Evolutionary conservation across 2,888 invertebrate species (phyloP).

Genomic region (Atethmia centrago): DNA sequence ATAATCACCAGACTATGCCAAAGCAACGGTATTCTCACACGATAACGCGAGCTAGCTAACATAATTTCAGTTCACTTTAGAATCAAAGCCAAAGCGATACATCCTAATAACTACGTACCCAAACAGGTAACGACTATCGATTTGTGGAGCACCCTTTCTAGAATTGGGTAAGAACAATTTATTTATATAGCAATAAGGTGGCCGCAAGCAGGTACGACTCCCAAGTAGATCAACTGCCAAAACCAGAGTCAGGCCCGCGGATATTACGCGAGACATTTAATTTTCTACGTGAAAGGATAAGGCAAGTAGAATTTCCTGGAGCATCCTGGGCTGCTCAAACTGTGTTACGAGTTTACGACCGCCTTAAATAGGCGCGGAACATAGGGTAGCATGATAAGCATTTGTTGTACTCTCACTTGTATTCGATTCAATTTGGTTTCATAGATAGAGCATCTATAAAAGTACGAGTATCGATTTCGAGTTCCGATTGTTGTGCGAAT

Average conservation of each 20-base stretch:
- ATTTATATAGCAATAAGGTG: conserved; percentile 65
- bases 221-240: conserved; percentile 86
- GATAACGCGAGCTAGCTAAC: conserved; percentile 35
- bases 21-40: conserved; percentile 53
- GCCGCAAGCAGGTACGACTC: conserved; percentile 68
- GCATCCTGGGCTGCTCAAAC: conserved; percentile 82
- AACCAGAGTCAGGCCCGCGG: conserved; percentile 83
- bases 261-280: conserved; percentile 90
- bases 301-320: conserved; percentile 85
- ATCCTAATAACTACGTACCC: conserved; percentile 21
- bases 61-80: conserved; percentile 44
- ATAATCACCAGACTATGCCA: conserved; percentile 36
- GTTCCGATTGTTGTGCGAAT: conserved; percentile 39
- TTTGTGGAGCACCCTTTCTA: conserved; percentile 46
- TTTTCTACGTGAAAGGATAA: conserved; percentile 91
- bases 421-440: conserved; percentile 59
- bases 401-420: conserved; percentile 61
- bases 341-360: conserved; percentile 82
- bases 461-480: conserved; percentile 54
- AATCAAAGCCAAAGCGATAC: conserved; percentile 38
- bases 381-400: conserved; percentile 67
- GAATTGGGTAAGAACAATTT: conserved; percentile 63
- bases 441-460: conserved; percentile 49
- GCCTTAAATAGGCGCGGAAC: conserved; percentile 76
- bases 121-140: conserved; percentile 50